A percentile compares a stretch with the other conserved stretches of the same genome.
Conservation (phyloP, 2,113 vertebrate species). For the Colaptes auratus region DNA sequence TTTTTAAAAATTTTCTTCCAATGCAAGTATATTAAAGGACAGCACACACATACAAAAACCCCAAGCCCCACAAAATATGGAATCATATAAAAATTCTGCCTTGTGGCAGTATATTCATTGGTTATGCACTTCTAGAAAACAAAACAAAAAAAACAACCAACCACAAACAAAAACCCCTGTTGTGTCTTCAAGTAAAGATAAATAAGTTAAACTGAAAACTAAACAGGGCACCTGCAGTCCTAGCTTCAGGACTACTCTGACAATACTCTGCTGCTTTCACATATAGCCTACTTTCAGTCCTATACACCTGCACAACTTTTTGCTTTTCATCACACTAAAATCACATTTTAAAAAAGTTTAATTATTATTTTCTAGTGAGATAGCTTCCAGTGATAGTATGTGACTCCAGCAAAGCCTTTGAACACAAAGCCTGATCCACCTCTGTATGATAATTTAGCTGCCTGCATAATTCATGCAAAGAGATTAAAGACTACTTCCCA, state of each 20-base stretch:
- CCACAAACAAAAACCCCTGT: too few relatives aligned
- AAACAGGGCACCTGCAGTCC: constrained; percentile 13
- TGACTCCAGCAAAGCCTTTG: background rate
- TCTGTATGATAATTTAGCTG: background rate
- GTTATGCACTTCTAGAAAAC: background rate
- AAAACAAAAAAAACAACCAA: too few relatives aligned
- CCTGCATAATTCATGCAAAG: constrained; percentile 58
- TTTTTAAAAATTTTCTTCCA: background rate
- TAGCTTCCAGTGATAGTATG: background rate
- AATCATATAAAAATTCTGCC: background rate
- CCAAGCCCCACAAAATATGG: background rate
- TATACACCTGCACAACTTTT: background rate
- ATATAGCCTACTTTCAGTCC: background rate
- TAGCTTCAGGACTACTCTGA: background rate
- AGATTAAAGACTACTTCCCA: constrained; percentile 24
- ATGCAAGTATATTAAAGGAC: background rate
- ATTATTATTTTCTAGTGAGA: constrained; percentile 27
- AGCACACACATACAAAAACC: background rate
- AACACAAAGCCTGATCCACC: constrained; percentile 16
- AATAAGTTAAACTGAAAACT: background rate
- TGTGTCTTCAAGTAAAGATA: background rate
- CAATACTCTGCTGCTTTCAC: background rate
- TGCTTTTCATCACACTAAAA: constrained; percentile 1
- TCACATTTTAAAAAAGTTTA: background rate
- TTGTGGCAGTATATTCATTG: background rate